A percentile compares a stretch with the other conserved stretches of the same genome.
phyloP scores from a whole-genome alignment of 2,888 invertebrate genomes.

The Tachina fera region DNA sequence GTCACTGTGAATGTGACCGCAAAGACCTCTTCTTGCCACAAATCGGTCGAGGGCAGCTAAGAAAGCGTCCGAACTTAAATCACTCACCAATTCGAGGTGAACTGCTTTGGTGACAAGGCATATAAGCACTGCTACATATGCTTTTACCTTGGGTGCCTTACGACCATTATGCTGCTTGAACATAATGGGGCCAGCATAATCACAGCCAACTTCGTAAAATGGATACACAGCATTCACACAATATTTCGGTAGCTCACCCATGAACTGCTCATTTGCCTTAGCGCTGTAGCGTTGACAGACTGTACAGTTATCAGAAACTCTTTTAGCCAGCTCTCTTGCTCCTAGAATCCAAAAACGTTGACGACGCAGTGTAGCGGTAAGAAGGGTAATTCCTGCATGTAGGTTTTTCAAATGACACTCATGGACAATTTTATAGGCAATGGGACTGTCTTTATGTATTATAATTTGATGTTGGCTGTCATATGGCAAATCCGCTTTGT shows the following conservation, averaged over 20 bases:
- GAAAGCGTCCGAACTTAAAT: constrained; percentile 49
- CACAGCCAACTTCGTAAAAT: no score
- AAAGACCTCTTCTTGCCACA: constrained; percentile 23
- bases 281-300: constrained; percentile 40
- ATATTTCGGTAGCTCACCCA: background rate
- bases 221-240: no score
- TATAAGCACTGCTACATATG: no score
- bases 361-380: constrained; percentile 17
- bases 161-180: no score
- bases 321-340: constrained; percentile 10
- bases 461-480: constrained; percentile 53
- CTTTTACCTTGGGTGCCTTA: no score
- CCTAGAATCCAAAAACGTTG: constrained; percentile 25
- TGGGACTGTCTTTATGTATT: constrained; percentile 25
- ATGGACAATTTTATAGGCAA: constrained; percentile 25
- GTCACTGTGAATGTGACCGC: constrained; percentile 57
- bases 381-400: constrained; percentile 25
- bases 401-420: constrained; percentile 22
- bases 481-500: constrained; percentile 26
- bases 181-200: no score
- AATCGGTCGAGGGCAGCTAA: constrained; percentile 37
- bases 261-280: constrained; percentile 17
- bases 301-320: background rate
- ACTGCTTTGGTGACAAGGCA: no score
- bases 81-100: constrained; percentile 30